These are phyloP conservation scores for Eupithecia abbreviata DNA, from an alignment of 2,888 invertebrate species.

Conservation along the genomic window DNA sequence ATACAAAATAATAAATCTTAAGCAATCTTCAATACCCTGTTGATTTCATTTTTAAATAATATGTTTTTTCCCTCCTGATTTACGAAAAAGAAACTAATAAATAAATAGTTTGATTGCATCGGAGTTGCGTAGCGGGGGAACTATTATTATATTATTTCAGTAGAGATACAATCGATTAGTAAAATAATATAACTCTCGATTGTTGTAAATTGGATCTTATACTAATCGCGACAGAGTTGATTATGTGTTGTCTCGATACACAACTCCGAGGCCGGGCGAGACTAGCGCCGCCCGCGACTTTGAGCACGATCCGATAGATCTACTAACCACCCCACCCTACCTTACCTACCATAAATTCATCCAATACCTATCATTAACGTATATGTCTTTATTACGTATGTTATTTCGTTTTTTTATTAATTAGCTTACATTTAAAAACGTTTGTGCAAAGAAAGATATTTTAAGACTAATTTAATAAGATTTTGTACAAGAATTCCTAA, in stretches of 20 bases:
- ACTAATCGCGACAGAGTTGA: neutral
- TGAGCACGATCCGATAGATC: slow-evolving; percentile 47
- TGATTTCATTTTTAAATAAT: slow-evolving; percentile 75
- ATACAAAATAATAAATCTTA: slow-evolving; percentile 81
- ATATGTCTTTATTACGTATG: slow-evolving; percentile 85
- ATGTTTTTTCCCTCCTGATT: slow-evolving; percentile 60
- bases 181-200: neutral
- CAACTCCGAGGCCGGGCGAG: slow-evolving; percentile 9
- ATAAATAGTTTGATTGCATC: slow-evolving; percentile 40
- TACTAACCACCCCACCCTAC: slow-evolving; percentile 43
- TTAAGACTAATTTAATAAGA: slow-evolving; percentile 57
- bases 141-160: no score
- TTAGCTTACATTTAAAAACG: slow-evolving; percentile 70
- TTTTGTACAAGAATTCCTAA: slow-evolving; percentile 70
- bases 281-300: slow-evolving; percentile 26
- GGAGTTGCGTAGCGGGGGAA: slow-evolving; percentile 23
- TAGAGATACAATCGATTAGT: neutral
- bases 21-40: slow-evolving; percentile 84
- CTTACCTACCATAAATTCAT: slow-evolving; percentile 76
- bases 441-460: slow-evolving; percentile 77
- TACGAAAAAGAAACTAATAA: slow-evolving; percentile 51
- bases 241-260: neutral
- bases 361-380: slow-evolving; percentile 79
- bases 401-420: slow-evolving; percentile 73
- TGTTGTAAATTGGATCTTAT: neutral